Base-by-base conservation (phyloP, 2,888 invertebrate genomes). In the Clanis bilineata region DNA sequence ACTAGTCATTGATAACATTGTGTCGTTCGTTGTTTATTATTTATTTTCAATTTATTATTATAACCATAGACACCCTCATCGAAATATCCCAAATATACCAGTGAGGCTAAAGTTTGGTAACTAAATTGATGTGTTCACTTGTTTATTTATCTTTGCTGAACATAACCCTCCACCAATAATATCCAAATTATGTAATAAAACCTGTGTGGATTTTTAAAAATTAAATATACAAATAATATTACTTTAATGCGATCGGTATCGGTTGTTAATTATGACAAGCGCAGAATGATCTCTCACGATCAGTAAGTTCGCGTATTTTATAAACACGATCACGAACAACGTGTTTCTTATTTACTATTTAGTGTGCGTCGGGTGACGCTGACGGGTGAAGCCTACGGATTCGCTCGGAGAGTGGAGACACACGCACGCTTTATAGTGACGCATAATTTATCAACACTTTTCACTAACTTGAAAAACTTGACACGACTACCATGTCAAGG, bases 271-370 rank as follows among this genome's bases (percentile, higher is more conserved):
- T 2, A 36, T 10, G 36, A 1, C 1, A 2, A 15, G n/a, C 32
- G 21, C 32, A 32, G 32, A 9, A 32, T 10, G 18, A 51, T 51
- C 32, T 51, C 51, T 51, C 51, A 51, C 76, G 76, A 74, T 67
- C 63, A 63, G 59, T 60, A 61, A 64, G 66, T 65, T 66, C 63
- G 62, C 60, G 66, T 77, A 68, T 73, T 73, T 74, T 74, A 71
- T 70, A 76, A 77, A 76, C 71, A 77, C 71, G 72, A 72, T 64
- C 63, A 61, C 59, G 60, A 63, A 60, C 59, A 9, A 21, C 18
- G 38, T 12, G 10, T 43, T 57, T 38, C 45, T 45, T 51, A 51
- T 57, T 68, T 65, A 58, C 36, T 51, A 51, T 57, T 68, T 65
- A 59, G 60, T 57, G 59, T 62, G 62, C 62, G 62, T 60, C 58